These are phyloP conservation scores for Poecilobothrus nobilitatus DNA, from an alignment of 2,888 invertebrate genomes.

Conservation along the genomic window DNA sequence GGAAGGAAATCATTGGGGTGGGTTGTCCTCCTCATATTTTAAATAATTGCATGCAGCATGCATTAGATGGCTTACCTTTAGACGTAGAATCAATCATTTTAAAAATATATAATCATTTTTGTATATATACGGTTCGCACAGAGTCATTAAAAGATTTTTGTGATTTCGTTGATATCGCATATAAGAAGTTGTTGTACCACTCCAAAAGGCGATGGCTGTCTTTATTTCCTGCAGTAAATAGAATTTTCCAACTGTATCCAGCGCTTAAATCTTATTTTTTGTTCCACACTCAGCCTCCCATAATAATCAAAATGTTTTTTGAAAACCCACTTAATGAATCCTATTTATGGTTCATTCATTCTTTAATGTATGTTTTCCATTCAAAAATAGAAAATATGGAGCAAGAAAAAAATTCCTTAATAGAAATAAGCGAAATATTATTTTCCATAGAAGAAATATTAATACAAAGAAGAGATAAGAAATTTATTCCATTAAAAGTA, in stretches of 20 bases:
- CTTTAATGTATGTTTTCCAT: neutral
- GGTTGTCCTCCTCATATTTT: conserved; percentile 12
- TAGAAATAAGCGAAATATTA: neutral
- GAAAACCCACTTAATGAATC: too few species aligned
- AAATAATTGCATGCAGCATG: conserved; percentile 10
- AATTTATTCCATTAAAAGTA: conserved; percentile 5
- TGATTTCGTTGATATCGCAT: conserved; percentile 13
- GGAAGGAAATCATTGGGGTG: neutral
- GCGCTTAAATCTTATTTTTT: neutral
- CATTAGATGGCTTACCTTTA: conserved; percentile 1
- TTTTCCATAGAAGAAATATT: conserved; percentile 1
- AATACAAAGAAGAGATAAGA: neutral
- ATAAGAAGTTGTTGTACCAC: conserved; percentile 9
- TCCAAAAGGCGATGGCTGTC: conserved; percentile 14
- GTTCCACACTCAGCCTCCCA: neutral
- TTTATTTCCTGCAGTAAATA: conserved; percentile 11
- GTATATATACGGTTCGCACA: conserved; percentile 13
- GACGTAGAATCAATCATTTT: conserved; percentile 9
- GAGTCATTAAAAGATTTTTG: conserved; percentile 13
- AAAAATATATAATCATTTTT: conserved; percentile 15
- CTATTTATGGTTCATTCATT: neutral
- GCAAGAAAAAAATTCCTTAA: conserved; percentile 1
- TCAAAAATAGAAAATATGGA: neutral
- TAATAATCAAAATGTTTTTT: too few species aligned
- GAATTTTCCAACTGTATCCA: conserved; percentile 7